Evolutionary conservation across 2,113 vertebrate genomes (phyloP).

Genomic region (Verasper variegatus): DNA sequence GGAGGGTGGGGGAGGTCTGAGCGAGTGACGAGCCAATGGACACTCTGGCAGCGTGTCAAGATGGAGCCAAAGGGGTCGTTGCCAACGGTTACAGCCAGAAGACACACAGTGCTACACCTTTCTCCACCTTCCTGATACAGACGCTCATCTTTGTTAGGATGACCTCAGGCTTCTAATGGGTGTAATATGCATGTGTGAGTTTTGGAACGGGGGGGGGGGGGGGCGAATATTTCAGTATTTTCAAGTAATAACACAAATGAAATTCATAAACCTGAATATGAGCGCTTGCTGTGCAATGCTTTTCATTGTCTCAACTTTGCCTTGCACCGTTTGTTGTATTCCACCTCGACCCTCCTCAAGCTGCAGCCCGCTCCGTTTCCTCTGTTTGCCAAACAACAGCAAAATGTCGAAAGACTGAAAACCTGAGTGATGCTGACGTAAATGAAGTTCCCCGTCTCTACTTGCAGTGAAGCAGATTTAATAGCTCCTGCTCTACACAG

Average conservation of each 20-base stretch:
- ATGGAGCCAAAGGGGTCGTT: slow-evolving; percentile 46
- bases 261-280: too few species aligned
- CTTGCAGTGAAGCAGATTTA: slow-evolving; percentile 61
- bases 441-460: slow-evolving; percentile 63
- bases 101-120: slow-evolving; percentile 46
- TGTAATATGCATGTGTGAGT: too few species aligned
- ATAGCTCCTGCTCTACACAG: slow-evolving; percentile 42
- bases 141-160: slow-evolving; percentile 3
- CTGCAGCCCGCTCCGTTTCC: slow-evolving; percentile 8
- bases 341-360: slow-evolving; percentile 30
- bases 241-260: too few species aligned
- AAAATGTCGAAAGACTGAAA: slow-evolving; percentile 61
- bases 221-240: too few species aligned
- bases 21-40: slow-evolving; percentile 47
- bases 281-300: neutral
- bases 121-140: slow-evolving; percentile 4
- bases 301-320: slow-evolving; percentile 17
- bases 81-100: slow-evolving; percentile 67
- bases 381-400: slow-evolving; percentile 65
- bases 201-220: too few species aligned
- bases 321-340: slow-evolving; percentile 1
- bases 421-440: slow-evolving; percentile 65
- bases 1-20: neutral
- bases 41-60: slow-evolving; percentile 54
- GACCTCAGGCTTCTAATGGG: too few species aligned